Evolutionary conservation across 1,140 invertebrate species (phyloP).

Genomic region (Ridgeia piscesae): DNA sequence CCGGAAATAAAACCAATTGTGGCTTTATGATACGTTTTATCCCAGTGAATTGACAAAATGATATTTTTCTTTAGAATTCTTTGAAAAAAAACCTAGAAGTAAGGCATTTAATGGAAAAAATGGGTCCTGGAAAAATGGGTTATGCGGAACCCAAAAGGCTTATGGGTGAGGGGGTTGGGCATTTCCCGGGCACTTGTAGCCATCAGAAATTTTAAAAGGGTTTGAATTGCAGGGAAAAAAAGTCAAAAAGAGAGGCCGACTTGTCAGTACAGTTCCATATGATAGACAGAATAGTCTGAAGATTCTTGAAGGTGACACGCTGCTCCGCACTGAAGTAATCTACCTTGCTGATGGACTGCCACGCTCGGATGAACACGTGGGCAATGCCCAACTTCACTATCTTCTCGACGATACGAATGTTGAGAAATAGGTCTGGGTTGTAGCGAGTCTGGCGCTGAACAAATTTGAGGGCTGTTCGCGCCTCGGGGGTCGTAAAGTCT

Average conservation of each 20-base stretch:
- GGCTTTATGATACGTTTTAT: too few relatives aligned
- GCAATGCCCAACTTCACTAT: constrained; percentile 30
- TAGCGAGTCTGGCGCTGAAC: constrained; percentile 30
- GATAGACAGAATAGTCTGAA: constrained; percentile 29
- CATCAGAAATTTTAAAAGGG: constrained; percentile 21
- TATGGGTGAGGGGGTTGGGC: too few relatives aligned
- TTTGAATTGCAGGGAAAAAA: constrained; percentile 17
- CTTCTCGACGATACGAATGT: constrained; percentile 24
- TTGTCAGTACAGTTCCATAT: constrained; percentile 32
- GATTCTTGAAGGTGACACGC: constrained; percentile 21
- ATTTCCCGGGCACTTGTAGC: not conserved
- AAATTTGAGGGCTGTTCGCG: constrained; percentile 21
- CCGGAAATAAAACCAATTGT: too few relatives aligned
- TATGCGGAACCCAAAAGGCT: too few relatives aligned
- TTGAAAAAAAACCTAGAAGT: too few relatives aligned
- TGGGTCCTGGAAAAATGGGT: too few relatives aligned
- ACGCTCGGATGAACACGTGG: constrained; percentile 26
- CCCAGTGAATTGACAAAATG: too few relatives aligned
- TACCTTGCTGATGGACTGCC: constrained; percentile 24
- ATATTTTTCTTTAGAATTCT: too few relatives aligned
- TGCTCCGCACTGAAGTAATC: constrained; percentile 27
- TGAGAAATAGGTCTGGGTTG: constrained; percentile 24
- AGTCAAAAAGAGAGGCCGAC: constrained; percentile 23
- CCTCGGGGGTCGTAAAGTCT: constrained; percentile 22
- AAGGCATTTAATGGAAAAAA: too few relatives aligned